Conservation (phyloP, 2,797 vertebrate genomes). For the Sebastes iracundus region DNA sequence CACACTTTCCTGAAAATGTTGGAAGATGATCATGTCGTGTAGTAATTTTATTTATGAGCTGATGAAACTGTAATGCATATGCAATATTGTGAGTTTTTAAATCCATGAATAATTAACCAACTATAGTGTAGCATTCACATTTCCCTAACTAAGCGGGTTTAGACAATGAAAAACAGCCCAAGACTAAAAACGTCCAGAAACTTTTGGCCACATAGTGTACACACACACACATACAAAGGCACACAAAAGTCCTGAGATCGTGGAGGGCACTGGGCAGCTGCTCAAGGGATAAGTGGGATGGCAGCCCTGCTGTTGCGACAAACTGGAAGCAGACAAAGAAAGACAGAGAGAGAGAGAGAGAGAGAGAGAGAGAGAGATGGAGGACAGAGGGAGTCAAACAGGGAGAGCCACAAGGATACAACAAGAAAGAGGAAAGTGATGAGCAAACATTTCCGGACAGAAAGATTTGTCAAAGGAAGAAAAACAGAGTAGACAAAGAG, state of each 20-base stretch:
- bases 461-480: constrained; percentile 30
- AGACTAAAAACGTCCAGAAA: neutral
- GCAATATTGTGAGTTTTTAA: neutral
- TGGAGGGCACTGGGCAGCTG: constrained; percentile 47
- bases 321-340: constrained; percentile 8
- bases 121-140: neutral
- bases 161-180: neutral
- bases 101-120: neutral
- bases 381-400: neutral
- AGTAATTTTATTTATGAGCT: neutral
- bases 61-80: neutral
- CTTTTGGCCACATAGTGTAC: neutral
- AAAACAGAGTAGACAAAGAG: constrained; percentile 6
- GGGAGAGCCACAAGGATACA: neutral
- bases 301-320: constrained; percentile 46
- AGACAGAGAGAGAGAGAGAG: neutral
- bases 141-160: neutral
- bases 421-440: constrained; percentile 35
- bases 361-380: neutral
- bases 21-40: neutral
- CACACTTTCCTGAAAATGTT: neutral
- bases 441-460: constrained; percentile 39
- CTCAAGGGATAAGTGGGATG: constrained; percentile 22
- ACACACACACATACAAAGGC: neutral
- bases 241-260: constrained; percentile 6